Evolutionary conservation across 2,888 invertebrate genomes (phyloP), one percentile per base, ranked within the genome.

Genomic region (Leuctra nigra): DNA sequence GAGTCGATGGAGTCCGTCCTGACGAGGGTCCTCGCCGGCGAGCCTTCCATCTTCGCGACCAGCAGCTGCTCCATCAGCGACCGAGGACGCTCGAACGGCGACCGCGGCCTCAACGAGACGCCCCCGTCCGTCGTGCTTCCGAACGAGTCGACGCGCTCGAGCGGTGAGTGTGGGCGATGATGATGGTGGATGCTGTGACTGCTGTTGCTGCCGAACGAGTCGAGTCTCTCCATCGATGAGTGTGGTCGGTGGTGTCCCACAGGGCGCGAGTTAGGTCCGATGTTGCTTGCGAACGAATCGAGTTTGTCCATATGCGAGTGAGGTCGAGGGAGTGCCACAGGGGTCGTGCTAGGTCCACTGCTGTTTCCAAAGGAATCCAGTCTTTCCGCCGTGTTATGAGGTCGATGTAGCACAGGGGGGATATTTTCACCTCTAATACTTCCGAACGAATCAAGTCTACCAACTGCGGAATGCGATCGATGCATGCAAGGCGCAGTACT

Each of bases 11-110:
- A 88, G 66, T 89, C 87, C 22, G 86, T 84, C 63, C 89, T 76
- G 58, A 87, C 77, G 62, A 89, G 70, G 16, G 72, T 66, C 14
- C 67, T 62, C 46, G 65, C 64, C 52, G 65, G 64, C 55, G 59
- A 60, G 63, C 57, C 81, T 66, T 90, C 90, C 80, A 90, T 90
- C 72, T 90, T 90, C 4, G 87, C 88, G 44, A 87, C 84, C 55
- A 90, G 74, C 56, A 90, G 72, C 58, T 83, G 83, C 69, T 90
- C 90, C 90, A 90, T 90, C 23, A 89, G 73, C 13, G 84, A 82
- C 62, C 85, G 76, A 13, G 84, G 84, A 54, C 81, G 74, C n/a
- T 76, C 77, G 0, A 50, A 53, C 14, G 53, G 46, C 38, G 53
- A 24, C 38, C 47, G 16, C 54, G 48, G 55, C 39, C 47, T 44